Conservation (phyloP, 2,797 vertebrate species). For the Enteromius viviparus region DNA sequence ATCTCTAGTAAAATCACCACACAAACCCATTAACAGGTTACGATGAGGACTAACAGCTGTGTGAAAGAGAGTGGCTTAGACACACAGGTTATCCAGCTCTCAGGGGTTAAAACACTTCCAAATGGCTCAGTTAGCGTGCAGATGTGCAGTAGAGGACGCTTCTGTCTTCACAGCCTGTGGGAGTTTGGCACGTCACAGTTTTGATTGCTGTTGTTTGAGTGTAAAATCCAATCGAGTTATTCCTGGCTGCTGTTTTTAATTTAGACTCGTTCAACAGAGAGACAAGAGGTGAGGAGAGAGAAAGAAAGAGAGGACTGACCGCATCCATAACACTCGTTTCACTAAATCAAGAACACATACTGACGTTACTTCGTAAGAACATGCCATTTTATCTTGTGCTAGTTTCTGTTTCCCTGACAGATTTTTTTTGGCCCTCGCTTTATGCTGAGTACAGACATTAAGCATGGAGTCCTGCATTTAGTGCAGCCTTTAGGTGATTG, state of each 20-base stretch:
- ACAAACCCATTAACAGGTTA: neutral
- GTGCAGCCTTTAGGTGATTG: conserved; percentile 14
- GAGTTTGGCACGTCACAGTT: conserved; percentile 19
- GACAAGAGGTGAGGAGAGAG: neutral
- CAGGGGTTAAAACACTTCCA: conserved; percentile 6
- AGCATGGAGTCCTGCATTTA: conserved; percentile 31
- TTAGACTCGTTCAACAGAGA: neutral
- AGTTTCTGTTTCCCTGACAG: conserved; percentile 30
- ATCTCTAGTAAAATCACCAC: conserved; percentile 13
- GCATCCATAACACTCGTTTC: neutral
- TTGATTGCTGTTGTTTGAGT: neutral
- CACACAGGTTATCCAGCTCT: neutral
- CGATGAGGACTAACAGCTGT: neutral
- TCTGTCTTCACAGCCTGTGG: neutral
- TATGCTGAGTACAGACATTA: conserved; percentile 19
- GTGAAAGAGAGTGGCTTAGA: neutral
- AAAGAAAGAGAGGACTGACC: neutral
- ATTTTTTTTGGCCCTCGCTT: conserved; percentile 9
- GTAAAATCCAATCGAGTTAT: neutral
- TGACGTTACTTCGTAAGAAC: neutral
- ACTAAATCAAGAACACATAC: conserved; percentile 17
- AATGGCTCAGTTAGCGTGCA: conserved; percentile 31
- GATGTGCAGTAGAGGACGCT: neutral
- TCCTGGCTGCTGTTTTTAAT: neutral
- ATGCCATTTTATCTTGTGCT: conserved; percentile 22